A percentile compares a stretch with the other conserved stretches of the same genome.
Evolutionary conservation across 2,888 invertebrate genomes (phyloP).

Genomic region (Ormyrus pomaceus): DNA sequence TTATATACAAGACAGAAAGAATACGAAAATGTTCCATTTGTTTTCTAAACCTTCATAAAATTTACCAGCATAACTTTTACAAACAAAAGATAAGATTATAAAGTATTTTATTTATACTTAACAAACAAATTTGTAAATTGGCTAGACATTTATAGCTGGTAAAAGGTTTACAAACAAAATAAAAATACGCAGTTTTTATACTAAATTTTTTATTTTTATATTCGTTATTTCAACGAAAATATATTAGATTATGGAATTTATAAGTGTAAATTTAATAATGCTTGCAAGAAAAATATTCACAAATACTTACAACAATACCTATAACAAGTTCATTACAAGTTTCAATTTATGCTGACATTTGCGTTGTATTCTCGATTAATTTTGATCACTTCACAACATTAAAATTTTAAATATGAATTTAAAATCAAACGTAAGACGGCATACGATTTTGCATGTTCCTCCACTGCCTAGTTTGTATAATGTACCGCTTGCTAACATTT

Average conservation of each 20-base stretch:
- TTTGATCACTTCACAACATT: constrained; percentile 30
- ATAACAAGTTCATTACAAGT: constrained; percentile 46
- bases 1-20: too few relatives aligned
- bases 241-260: constrained; percentile 48
- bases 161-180: too few relatives aligned
- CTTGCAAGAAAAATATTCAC: constrained; percentile 55
- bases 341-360: constrained; percentile 33
- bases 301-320: constrained; percentile 54
- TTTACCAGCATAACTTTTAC: too few relatives aligned
- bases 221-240: constrained; percentile 49
- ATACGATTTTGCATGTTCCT: constrained; percentile 26
- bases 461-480: constrained; percentile 34
- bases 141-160: too few relatives aligned
- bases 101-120: too few relatives aligned
- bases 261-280: constrained; percentile 44
- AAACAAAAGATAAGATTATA: too few relatives aligned
- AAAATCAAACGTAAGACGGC: constrained; percentile 41
- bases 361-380: constrained; percentile 16
- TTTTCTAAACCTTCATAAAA: too few relatives aligned
- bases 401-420: constrained; percentile 48
- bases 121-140: too few relatives aligned
- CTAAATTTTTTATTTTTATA: constrained; percentile 46
- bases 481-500: constrained; percentile 53
- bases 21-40: too few relatives aligned
- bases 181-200: constrained; percentile 3